These are phyloP conservation scores for Sebastes taczanowskii DNA, from an alignment of 2,797 vertebrate genomes.

Conservation along the genomic window DNA sequence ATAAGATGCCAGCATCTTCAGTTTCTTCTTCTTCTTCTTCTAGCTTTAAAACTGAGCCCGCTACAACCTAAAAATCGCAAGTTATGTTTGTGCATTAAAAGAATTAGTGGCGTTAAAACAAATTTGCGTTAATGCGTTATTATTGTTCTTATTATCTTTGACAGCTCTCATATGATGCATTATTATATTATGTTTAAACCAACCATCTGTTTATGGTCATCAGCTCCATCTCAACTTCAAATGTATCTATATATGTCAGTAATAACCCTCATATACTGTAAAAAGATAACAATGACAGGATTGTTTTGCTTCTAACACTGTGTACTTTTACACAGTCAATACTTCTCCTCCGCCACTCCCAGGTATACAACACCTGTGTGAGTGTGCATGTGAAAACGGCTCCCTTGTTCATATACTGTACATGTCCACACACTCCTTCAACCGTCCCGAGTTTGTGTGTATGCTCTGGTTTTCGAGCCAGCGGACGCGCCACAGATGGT, in stretches of 20 bases:
- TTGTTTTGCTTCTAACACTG: background rate
- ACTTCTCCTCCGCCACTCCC: background rate
- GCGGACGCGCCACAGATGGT: constrained; percentile 32
- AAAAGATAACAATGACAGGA: background rate
- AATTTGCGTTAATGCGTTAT: no score
- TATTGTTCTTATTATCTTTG: background rate
- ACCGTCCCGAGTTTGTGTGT: background rate
- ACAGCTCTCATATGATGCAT: background rate
- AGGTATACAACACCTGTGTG: background rate
- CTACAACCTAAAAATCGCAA: no score
- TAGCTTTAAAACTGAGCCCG: no score
- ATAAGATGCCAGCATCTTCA: no score
- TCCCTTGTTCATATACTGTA: no score
- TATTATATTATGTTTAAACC: background rate
- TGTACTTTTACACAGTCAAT: background rate
- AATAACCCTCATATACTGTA: background rate
- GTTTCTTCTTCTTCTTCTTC: no score
- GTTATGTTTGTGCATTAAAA: no score
- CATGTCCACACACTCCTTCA: background rate
- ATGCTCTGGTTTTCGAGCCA: constrained; percentile 1
- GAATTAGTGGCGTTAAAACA: no score
- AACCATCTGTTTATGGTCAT: background rate
- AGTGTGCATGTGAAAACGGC: background rate
- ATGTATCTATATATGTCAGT: background rate
- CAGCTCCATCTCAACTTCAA: background rate